A percentile compares a stretch with the other conserved stretches of the same genome.
These are phyloP conservation scores for Zaprionus ghesquierei DNA, from an alignment of 1,140 invertebrate species.

Conservation along the genomic window DNA sequence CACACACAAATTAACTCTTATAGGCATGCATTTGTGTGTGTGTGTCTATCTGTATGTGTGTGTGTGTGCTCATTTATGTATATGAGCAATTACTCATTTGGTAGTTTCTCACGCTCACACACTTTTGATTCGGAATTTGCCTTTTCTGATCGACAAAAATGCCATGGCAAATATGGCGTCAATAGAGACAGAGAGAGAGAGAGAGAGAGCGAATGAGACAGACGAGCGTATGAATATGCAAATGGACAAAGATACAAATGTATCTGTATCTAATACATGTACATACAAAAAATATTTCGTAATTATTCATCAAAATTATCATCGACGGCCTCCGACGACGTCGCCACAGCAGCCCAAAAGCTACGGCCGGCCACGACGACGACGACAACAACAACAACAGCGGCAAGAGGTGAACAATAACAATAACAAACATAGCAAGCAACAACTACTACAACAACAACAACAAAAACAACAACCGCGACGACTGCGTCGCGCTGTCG, in stretches of 20 bases:
- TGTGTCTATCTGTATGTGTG: too few species aligned
- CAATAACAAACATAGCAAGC: slow-evolving; percentile 6
- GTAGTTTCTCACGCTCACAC: slow-evolving; percentile 64
- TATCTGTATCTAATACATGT: slow-evolving; percentile 36
- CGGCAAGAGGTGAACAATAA: slow-evolving; percentile 6
- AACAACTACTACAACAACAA: slow-evolving; percentile 32
- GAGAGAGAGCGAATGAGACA: neutral
- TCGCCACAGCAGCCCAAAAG: slow-evolving; percentile 23
- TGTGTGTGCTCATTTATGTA: slow-evolving; percentile 20
- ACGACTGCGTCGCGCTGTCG: slow-evolving; percentile 27
- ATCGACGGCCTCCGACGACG: neutral
- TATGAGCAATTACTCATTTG: slow-evolving; percentile 79
- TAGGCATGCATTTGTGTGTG: neutral
- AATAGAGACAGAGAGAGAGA: slow-evolving; percentile 21
- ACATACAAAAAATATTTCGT: slow-evolving; percentile 53
- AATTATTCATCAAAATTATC: slow-evolving; percentile 67
- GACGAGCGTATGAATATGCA: slow-evolving; percentile 24
- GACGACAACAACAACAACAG: too few species aligned
- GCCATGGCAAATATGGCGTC: slow-evolving; percentile 52
- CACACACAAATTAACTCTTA: neutral
- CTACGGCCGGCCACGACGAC: slow-evolving; percentile 22
- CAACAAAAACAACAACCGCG: slow-evolving; percentile 17
- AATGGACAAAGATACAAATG: slow-evolving; percentile 40
- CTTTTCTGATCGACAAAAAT: slow-evolving; percentile 53
- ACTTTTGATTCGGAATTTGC: slow-evolving; percentile 59